These are phyloP conservation scores for Eupristina koningsbergeri DNA, from an alignment of 1,140 invertebrate genomes.

Conservation along the genomic window DNA sequence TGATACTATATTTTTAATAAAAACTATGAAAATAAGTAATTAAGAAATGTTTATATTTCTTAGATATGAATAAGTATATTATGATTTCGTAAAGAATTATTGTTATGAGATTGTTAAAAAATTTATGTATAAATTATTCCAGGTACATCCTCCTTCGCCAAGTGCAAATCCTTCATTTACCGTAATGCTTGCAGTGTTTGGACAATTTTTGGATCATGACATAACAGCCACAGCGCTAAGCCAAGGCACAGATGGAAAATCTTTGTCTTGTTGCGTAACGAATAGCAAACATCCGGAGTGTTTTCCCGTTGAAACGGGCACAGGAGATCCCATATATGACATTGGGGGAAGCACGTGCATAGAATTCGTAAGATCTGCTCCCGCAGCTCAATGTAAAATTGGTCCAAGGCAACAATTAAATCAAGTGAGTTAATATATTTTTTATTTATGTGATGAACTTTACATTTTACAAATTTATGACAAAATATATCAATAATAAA, in stretches of 20 bases:
- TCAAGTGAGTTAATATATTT: constrained; percentile 76
- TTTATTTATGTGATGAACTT: background rate
- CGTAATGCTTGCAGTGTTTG: constrained; percentile 90
- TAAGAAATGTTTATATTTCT: no score
- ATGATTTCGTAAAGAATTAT: no score
- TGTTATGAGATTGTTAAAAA: no score
- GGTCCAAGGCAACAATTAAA: constrained; percentile 90
- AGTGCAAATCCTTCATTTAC: constrained; percentile 82
- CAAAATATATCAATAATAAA: no score
- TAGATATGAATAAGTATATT: no score
- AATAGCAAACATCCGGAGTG: constrained; percentile 83
- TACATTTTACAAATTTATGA: no score
- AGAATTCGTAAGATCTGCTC: constrained; percentile 88
- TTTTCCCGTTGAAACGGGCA: constrained; percentile 81
- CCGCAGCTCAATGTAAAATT: constrained; percentile 89
- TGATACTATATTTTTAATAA: no score
- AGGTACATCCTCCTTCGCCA: constrained; percentile 81
- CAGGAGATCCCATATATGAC: constrained; percentile 80
- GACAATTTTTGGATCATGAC: constrained; percentile 97
- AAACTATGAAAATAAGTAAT: no score
- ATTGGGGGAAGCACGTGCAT: constrained; percentile 81
- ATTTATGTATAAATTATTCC: constrained; percentile 46
- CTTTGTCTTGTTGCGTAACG: constrained; percentile 78
- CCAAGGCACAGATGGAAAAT: constrained; percentile 77
- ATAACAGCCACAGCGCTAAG: constrained; percentile 87